Evolutionary conservation across 2,113 vertebrate species (phyloP).

Genomic region (Danionella cerebrum): DNA sequence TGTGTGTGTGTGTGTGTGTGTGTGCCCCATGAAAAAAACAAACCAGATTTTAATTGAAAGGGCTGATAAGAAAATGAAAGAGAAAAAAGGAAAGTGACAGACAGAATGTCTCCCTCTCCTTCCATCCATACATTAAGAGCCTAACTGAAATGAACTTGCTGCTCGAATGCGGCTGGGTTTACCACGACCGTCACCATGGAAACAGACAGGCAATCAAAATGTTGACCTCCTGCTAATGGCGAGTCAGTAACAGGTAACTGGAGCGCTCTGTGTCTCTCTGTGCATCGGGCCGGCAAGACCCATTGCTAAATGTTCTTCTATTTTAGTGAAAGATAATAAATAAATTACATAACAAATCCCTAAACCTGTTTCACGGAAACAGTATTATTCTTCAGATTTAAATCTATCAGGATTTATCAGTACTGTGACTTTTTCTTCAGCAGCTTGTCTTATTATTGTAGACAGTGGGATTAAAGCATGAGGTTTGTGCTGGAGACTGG

Average conservation of each 20-base stretch:
- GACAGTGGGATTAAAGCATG: too few species aligned
- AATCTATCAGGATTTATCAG: too few species aligned
- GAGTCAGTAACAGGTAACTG: constrained; percentile 1
- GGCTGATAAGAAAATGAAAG: background rate
- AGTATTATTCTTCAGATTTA: too few species aligned
- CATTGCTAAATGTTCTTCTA: background rate
- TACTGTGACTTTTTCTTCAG: too few species aligned
- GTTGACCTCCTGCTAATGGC: background rate
- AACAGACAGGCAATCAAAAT: constrained; percentile 16
- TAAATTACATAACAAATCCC: too few species aligned
- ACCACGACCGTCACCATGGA: constrained; percentile 27
- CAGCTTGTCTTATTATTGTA: too few species aligned
- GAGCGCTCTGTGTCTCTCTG: background rate
- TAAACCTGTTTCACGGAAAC: too few species aligned
- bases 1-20: background rate
- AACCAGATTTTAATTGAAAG: background rate
- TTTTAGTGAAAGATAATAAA: too few species aligned
- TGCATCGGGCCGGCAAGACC: background rate
- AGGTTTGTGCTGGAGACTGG: too few species aligned
- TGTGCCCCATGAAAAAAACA: constrained; percentile 11
- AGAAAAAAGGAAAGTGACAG: constrained; percentile 45
- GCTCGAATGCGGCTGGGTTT: constrained; percentile 43
- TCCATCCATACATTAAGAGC: constrained; percentile 5
- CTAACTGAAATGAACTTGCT: constrained; percentile 23
- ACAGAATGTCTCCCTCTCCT: constrained; percentile 12